Percentiles rank a stretch among this genome's conserved stretches.
These are phyloP conservation scores for Bimastos eiseni DNA, from an alignment of 2,888 invertebrate species.

Conservation along the genomic window DNA sequence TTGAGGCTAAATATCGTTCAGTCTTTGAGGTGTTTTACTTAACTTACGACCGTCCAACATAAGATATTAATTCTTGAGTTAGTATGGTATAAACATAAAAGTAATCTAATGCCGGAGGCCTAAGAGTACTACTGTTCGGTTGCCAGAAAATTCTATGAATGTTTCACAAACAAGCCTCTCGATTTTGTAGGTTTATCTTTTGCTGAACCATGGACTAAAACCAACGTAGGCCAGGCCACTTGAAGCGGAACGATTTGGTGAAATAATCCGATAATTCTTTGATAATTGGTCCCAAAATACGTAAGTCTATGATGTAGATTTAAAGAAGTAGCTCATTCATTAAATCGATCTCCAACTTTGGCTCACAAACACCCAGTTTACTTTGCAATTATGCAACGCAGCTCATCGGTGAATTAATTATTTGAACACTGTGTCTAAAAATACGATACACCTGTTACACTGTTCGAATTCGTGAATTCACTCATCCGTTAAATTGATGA, in stretches of 20 bases:
- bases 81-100: background rate
- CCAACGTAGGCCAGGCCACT: too few species aligned
- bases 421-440: background rate
- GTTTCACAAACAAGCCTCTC: background rate
- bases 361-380: background rate
- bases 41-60: background rate
- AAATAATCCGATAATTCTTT: background rate
- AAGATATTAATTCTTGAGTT: background rate
- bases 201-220: too few species aligned
- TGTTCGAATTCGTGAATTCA: too few species aligned
- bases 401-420: background rate
- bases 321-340: background rate
- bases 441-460: too few species aligned
- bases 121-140: too few species aligned
- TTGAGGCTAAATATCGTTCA: background rate
- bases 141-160: background rate
- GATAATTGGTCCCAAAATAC: background rate
- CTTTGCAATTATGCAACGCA: background rate
- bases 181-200: background rate
- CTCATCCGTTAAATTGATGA: background rate
- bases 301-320: background rate
- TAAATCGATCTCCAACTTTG: background rate
- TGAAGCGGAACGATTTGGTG: too few species aligned
- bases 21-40: background rate
- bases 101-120: too few species aligned